Base-by-base conservation (phyloP, 2,113 vertebrate species). In the Phaethon lepturus region DNA sequence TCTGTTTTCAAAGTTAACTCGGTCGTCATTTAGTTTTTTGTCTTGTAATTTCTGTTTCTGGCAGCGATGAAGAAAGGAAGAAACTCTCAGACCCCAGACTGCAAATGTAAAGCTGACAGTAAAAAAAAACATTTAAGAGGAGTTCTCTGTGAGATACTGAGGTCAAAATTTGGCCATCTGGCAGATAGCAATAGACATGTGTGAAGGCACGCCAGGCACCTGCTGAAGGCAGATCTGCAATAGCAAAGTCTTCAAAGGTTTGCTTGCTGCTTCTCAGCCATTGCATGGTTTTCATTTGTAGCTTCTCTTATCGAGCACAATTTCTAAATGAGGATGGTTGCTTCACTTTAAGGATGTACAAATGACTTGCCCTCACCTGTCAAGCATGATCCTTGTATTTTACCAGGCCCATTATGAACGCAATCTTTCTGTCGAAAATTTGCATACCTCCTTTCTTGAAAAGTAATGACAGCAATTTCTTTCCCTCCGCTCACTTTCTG, bases 401-500 rank as follows among this genome's bases (percentile, higher is more conserved):
- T 99, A 99, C 98, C 98, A 98, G 98, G 98, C 98, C 99, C 98
- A 99, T 99, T 99, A 99, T 99, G 98, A 99, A 98, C 98, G 98
- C 99, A 99, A 99, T 98, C 99, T 99, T 98, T 99, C 98, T 98
- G 98, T 98, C 98, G 98, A 97, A 97, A 98, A 99, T 99, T 99
- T 99, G 98, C 99, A 99, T 99, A 99, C 98, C 98, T 99, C 98
- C 98, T 99, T 99, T 99, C 99, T 98, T 98, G 87, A 98, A 98
- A 99, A 99, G 98, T 99, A 99, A 99, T 99, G 99, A 99, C 98
- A 98, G 99, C 99, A 99, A 99, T 99, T 99, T 99, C 98, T 99
- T 98, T 98, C 98, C 98, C 98, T 94, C 95, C 95, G 98, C 98
- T 98, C 98, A 98, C 98, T 98, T 98, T 98, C 98, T 97, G 99